Percentiles rank a stretch among this genome's conserved stretches.
These are phyloP conservation scores for Astur gentilis DNA, from an alignment of 2,113 vertebrate species.

Conservation along the genomic window DNA sequence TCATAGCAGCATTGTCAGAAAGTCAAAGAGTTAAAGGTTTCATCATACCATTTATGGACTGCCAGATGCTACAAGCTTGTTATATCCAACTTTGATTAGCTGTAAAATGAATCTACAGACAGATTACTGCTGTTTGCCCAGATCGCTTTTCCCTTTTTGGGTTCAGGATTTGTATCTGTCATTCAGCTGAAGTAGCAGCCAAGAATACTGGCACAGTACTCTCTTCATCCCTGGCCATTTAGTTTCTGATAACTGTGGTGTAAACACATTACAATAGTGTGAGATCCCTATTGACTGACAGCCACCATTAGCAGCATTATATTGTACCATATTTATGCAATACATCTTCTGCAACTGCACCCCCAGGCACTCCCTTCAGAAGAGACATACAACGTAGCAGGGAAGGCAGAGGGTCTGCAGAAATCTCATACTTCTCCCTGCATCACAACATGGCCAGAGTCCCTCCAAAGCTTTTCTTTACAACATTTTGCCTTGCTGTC, in stretches of 20 bases:
- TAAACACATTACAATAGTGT: not conserved
- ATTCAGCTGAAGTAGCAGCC: not conserved
- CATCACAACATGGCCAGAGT: not conserved
- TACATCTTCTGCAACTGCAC: not conserved
- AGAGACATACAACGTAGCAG: not conserved
- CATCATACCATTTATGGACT: slow-evolving; percentile 24
- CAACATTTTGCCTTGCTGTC: not conserved
- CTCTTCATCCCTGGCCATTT: not conserved
- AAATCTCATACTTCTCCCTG: not conserved
- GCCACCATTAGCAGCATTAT: not conserved
- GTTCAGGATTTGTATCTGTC: slow-evolving; percentile 12
- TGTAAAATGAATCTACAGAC: slow-evolving; percentile 40
- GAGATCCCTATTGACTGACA: not conserved
- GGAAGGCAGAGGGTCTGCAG: not conserved
- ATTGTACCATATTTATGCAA: not conserved
- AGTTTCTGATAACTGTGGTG: not conserved
- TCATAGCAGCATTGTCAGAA: slow-evolving; percentile 7
- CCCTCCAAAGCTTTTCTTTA: not conserved
- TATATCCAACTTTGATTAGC: slow-evolving; percentile 45
- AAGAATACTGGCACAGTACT: not conserved
- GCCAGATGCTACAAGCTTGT: slow-evolving; percentile 54
- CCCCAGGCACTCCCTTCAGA: not conserved
- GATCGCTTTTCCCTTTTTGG: not conserved
- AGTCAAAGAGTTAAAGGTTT: slow-evolving; percentile 45
- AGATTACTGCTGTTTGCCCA: slow-evolving; percentile 18